Conservation (phyloP, 2,888 invertebrate species). For the Pollenia angustigena region DNA sequence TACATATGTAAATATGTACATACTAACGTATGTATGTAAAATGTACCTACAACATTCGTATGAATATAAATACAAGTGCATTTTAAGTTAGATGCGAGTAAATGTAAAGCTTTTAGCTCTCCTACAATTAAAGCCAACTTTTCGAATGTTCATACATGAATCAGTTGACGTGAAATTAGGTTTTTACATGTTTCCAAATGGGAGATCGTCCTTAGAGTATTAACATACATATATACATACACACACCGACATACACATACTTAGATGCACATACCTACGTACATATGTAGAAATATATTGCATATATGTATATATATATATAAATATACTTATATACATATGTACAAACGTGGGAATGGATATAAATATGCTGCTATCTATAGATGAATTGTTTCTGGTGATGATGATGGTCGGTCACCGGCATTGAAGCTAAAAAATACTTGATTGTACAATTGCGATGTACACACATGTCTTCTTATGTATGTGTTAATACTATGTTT, state of each 20-base stretch:
- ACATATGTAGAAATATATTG: too few relatives aligned
- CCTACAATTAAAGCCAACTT: conserved; percentile 34
- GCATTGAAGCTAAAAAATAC: conserved; percentile 12
- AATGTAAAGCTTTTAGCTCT: conserved; percentile 34
- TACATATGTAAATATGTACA: background rate
- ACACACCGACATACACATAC: conserved; percentile 20
- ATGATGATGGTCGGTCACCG: conserved; percentile 50
- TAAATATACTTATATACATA: conserved; percentile 8
- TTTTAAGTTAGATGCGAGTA: background rate
- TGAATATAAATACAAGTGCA: background rate
- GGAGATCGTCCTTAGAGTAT: conserved; percentile 8
- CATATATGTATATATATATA: background rate
- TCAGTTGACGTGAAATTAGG: conserved; percentile 34
- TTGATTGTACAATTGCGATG: background rate
- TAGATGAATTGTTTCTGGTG: conserved; percentile 16
- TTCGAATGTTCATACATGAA: conserved; percentile 37
- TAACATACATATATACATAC: background rate
- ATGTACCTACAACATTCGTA: background rate
- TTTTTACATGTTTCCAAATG: conserved; percentile 35
- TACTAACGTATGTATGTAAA: background rate
- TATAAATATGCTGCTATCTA: background rate
- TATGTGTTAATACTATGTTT: background rate
- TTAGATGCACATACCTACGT: background rate
- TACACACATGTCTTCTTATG: too few relatives aligned
- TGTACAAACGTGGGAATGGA: background rate